Conservation (phyloP, 2,113 vertebrate species). For the Hymenochirus boettgeri region DNA sequence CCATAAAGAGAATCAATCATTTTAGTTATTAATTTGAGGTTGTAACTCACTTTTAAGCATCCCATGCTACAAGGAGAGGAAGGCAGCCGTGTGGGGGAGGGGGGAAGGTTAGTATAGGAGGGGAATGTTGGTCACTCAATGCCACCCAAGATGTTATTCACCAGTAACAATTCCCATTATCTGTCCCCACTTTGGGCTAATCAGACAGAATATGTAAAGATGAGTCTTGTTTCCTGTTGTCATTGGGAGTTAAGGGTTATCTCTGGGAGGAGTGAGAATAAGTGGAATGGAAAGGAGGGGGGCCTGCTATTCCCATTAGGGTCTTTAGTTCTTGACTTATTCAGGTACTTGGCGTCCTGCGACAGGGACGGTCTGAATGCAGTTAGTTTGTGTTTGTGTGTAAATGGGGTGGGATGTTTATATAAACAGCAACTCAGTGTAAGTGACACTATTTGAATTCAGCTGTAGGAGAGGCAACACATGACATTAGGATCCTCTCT, state of each 20-base stretch:
- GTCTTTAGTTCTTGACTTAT: conserved; percentile 74
- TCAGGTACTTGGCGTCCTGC: conserved; percentile 78
- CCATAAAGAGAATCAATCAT: conserved; percentile 39
- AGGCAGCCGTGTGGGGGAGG: conserved; percentile 39
- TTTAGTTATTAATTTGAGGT: conserved; percentile 41
- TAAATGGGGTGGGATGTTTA: conserved; percentile 74
- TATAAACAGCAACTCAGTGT: conserved; percentile 76
- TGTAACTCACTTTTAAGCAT: conserved; percentile 40
- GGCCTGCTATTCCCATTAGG: conserved; percentile 71
- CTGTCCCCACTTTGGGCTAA: conserved; percentile 87
- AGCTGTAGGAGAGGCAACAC: conserved; percentile 54
- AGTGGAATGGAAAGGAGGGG: conserved; percentile 59
- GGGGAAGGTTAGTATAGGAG: conserved; percentile 58
- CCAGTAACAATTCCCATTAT: conserved; percentile 96
- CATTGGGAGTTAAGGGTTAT: conserved; percentile 73
- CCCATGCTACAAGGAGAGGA: conserved; percentile 30
- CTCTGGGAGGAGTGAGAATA: conserved; percentile 72
- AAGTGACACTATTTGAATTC: conserved; percentile 62
- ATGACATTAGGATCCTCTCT: conserved; percentile 20
- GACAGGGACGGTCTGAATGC: conserved; percentile 75
- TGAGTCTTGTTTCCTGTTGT: conserved; percentile 88
- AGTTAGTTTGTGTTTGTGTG: conserved; percentile 58
- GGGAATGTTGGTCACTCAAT: conserved; percentile 78
- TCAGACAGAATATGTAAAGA: conserved; percentile 91
- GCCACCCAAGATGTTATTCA: conserved; percentile 99